Evolutionary conservation across 35 echinoderm and acorn worm species (phyloP).

Genomic region (Heliocidaris tuberculata): DNA sequence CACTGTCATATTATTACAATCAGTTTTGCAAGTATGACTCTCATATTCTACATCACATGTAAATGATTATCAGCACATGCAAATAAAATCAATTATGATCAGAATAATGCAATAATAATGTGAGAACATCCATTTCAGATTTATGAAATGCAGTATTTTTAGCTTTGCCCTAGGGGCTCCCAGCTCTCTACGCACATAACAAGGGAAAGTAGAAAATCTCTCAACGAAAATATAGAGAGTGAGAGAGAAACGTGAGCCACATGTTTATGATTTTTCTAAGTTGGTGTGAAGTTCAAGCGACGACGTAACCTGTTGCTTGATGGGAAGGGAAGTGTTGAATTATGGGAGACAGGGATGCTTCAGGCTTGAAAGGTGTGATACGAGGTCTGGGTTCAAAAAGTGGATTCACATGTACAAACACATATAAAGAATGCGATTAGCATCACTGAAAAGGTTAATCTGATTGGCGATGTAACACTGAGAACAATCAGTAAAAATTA

Average conservation of each 20-base stretch:
- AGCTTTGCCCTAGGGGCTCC: neutral
- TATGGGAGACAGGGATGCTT: slow-evolving; percentile 8
- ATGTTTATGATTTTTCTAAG: neutral
- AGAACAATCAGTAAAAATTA: too few species aligned
- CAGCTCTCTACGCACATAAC: neutral
- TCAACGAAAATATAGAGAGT: neutral
- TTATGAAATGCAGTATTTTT: neutral
- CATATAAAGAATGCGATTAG: neutral
- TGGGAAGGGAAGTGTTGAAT: neutral
- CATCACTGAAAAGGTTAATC: too few species aligned
- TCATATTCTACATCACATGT: too few species aligned
- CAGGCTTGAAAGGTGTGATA: neutral
- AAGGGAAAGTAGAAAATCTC: neutral
- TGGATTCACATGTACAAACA: neutral
- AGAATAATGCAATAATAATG: neutral
- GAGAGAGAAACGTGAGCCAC: neutral
- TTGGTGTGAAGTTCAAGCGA: neutral
- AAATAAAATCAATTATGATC: neutral
- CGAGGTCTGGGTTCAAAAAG: neutral
- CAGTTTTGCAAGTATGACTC: too few species aligned
- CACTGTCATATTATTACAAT: too few species aligned
- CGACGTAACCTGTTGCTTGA: neutral
- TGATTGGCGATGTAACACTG: too few species aligned
- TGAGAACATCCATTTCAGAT: neutral
- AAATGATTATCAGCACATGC: neutral